Base-by-base conservation (phyloP, 2,113 vertebrate species). In the Anhinga anhinga region DNA sequence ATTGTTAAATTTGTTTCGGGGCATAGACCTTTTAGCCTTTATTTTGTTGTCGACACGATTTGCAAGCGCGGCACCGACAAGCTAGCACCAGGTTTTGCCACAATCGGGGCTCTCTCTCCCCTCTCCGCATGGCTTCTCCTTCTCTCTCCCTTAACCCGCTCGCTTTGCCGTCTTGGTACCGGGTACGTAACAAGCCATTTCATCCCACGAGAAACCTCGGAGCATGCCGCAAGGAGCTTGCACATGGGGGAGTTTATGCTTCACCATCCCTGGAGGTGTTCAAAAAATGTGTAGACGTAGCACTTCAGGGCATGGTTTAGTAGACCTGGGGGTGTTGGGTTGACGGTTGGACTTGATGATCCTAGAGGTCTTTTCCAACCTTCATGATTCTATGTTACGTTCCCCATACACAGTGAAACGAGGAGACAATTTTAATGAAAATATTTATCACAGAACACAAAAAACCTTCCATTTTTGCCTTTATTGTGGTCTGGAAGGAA, bases 81-180 rank as follows among this genome's bases (percentile, higher is more conserved):
- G 15, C 14, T 9, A 15, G 49, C 4, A 4, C 27, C 13, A 15
- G 42, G 76, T 49, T 63, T 29, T 29, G 25, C 29, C 30, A 13
- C 44, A 10, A 44, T 50, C 23, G 4, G 50, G 67, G 30, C 25
- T 15, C 56, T 12, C 65, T 25, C 38, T 12, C 22, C 23, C 15
- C 11, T 16, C 7, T 13, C 72, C 3, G 1, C 4, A 2, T 9
- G 2, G 10, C n/a, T 65, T 22, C n/a, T 36, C 55, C 26, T 62
- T 53, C 4, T 18, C 34, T 49, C 53, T n/a, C 73, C 47, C 42
- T n/a, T 4, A 73, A 15, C 20, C 23, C 15, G 4, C 16, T 21
- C 42, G 2, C 38, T 27, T 45, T 2, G 8, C 61, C 36, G 18
- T 50, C 20, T 56, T 4, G 5, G 23, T 53, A 53, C 22, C 3